Conservation (phyloP, 2,888 invertebrate genomes). For the Theretra japonica region DNA sequence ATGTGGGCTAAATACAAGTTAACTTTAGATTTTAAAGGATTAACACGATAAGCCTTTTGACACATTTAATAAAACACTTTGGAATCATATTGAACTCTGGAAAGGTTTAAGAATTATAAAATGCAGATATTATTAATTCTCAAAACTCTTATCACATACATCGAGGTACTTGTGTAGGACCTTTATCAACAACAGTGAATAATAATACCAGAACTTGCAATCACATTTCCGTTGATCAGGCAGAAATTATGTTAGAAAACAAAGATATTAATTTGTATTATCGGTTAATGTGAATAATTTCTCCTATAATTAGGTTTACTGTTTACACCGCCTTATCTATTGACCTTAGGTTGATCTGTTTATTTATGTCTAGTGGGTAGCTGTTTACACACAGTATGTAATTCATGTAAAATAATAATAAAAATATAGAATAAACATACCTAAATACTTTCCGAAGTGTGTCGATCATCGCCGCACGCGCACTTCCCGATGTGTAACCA, state of each 20-base stretch:
- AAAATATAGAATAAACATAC: constrained; percentile 2
- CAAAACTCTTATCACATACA: too few relatives aligned
- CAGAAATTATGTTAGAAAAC: not conserved
- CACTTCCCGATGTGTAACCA: not conserved
- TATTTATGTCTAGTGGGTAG: not conserved
- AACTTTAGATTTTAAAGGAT: too few relatives aligned
- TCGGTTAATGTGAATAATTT: too few relatives aligned
- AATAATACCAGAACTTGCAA: not conserved
- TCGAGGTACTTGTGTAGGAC: not conserved
- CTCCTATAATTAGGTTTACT: not conserved
- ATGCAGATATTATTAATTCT: too few relatives aligned
- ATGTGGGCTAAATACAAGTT: too few relatives aligned
- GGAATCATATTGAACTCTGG: too few relatives aligned
- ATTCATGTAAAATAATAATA: not conserved
- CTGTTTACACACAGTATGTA: not conserved
- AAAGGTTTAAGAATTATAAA: too few relatives aligned
- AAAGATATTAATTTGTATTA: not conserved
- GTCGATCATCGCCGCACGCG: constrained; percentile 18
- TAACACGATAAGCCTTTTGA: too few relatives aligned
- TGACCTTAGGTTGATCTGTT: not conserved
- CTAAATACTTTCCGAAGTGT: constrained; percentile 20
- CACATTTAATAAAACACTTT: too few relatives aligned
- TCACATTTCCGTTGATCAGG: not conserved
- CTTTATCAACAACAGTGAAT: not conserved
- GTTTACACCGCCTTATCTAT: constrained; percentile 11